A percentile compares a stretch with the other conserved stretches of the same genome.
These are phyloP conservation scores for Serilophus lunatus DNA, from an alignment of 2,113 vertebrate species.

Conservation along the genomic window DNA sequence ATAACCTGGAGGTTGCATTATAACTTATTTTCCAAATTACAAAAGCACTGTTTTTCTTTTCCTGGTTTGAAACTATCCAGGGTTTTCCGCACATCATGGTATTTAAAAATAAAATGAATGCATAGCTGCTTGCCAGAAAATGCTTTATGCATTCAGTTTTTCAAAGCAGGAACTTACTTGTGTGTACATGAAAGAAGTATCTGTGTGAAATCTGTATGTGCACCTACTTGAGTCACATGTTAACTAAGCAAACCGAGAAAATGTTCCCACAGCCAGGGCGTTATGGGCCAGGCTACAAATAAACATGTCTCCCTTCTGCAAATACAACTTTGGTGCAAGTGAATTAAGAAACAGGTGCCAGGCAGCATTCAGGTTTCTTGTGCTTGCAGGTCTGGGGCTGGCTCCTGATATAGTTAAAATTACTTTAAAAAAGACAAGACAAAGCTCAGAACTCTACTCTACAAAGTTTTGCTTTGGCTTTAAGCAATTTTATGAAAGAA, in stretches of 20 bases:
- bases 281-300: background rate
- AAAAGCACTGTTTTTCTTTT: background rate
- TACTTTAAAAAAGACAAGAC: background rate
- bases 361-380: background rate
- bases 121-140: background rate
- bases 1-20: background rate
- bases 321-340: background rate
- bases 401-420: background rate
- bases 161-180: conserved; percentile 14
- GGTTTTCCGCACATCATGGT: background rate
- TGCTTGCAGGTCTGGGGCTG: background rate
- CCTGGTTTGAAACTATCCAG: background rate
- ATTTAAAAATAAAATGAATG: background rate
- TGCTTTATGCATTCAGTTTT: background rate
- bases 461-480: background rate
- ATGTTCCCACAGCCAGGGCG: background rate
- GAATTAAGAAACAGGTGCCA: background rate
- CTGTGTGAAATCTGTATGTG: background rate
- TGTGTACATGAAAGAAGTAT: conserved; percentile 11
- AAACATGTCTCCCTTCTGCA: background rate
- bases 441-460: background rate
- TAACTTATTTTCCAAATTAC: background rate
- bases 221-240: background rate
- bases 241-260: background rate
- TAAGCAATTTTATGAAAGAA: background rate